Percentiles rank a stretch among this genome's conserved stretches.
Conservation (phyloP, 2,888 invertebrate genomes). For the Drosophila putrida region DNA sequence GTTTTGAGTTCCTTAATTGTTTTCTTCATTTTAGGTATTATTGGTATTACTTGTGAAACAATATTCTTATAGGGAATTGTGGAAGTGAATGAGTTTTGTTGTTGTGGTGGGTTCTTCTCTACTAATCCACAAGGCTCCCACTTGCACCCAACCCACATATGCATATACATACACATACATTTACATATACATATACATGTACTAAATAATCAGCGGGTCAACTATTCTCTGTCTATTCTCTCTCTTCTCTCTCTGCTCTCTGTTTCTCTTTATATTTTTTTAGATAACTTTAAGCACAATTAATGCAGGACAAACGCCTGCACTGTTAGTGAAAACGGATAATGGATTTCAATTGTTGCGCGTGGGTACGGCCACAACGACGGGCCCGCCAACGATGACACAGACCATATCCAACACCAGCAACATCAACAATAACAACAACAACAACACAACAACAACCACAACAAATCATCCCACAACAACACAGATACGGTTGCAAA, state of each 20-base stretch:
- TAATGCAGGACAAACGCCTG: constrained; percentile 95
- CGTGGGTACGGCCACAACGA: constrained; percentile 92
- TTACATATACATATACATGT: constrained; percentile 13
- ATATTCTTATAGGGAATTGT: neutral
- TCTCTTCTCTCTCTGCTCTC: constrained; percentile 26
- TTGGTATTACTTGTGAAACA: no score
- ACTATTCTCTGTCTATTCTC: constrained; percentile 49
- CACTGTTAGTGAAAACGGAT: constrained; percentile 97
- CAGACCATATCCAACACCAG: constrained; percentile 86
- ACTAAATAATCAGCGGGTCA: constrained; percentile 30
- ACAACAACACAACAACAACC: constrained; percentile 67
- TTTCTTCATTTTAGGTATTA: no score
- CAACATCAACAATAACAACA: constrained; percentile 64
- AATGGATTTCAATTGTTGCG: constrained; percentile 97
- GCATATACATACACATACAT: constrained; percentile 23
- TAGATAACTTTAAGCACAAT: constrained; percentile 95
- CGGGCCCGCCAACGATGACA: constrained; percentile 86
- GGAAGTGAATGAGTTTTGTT: constrained; percentile 45
- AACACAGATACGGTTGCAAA: constrained; percentile 93
- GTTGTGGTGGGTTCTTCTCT: constrained; percentile 65
- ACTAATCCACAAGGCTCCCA: constrained; percentile 63
- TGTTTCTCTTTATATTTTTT: constrained; percentile 65
- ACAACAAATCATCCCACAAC: constrained; percentile 86
- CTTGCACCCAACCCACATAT: constrained; percentile 17
- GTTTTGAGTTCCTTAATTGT: no score